These are phyloP conservation scores for Sebastes nivosus DNA, from an alignment of 2,797 vertebrate species.

Conservation along the genomic window DNA sequence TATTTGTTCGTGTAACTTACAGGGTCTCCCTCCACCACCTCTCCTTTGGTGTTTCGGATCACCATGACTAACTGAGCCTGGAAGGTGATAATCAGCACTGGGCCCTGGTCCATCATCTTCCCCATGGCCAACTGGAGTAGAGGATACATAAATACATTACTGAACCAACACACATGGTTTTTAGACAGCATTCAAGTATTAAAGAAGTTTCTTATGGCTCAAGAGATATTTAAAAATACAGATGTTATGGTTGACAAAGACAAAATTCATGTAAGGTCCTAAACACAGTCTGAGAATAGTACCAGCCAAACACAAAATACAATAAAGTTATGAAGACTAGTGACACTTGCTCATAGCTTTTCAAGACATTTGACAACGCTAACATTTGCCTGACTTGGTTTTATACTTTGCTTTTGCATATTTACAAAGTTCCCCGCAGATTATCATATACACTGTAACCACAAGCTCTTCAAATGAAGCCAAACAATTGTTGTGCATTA, in stretches of 20 bases:
- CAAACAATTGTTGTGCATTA: neutral
- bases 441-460: neutral
- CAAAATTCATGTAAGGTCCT: neutral
- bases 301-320: neutral
- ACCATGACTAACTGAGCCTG: conserved; percentile 96
- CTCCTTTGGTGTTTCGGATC: conserved; percentile 88
- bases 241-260: neutral
- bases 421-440: neutral
- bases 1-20: conserved; percentile 78
- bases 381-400: neutral
- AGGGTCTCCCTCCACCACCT: conserved; percentile 93
- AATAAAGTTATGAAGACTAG: neutral
- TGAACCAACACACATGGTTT: neutral
- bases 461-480: neutral
- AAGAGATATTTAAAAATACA: neutral
- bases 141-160: neutral
- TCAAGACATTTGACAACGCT: neutral
- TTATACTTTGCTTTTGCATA: neutral
- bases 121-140: conserved; percentile 91
- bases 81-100: conserved; percentile 95
- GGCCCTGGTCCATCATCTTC: conserved; percentile 99
- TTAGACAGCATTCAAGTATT: neutral
- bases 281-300: neutral
- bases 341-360: neutral
- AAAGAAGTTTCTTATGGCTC: neutral